These are phyloP conservation scores for Chaenogobius annularis DNA, from an alignment of 2,113 vertebrate species.

Conservation along the genomic window DNA sequence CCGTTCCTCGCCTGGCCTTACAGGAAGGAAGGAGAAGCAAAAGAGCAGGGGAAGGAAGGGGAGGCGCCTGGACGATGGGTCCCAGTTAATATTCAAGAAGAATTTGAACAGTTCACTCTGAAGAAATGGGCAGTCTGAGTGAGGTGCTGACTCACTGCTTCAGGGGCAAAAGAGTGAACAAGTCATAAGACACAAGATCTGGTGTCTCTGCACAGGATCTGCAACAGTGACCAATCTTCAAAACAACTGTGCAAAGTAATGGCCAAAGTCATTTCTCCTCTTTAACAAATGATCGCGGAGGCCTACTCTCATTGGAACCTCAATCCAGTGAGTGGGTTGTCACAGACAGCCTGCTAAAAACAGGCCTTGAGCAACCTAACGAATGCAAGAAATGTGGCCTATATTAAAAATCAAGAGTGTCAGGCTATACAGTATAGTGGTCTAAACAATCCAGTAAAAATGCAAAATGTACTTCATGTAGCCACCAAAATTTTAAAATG, in stretches of 20 bases:
- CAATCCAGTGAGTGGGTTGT: neutral
- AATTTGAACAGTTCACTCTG: constrained; percentile 28
- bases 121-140: constrained; percentile 19
- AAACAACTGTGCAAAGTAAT: neutral
- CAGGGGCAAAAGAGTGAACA: constrained; percentile 20
- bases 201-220: neutral
- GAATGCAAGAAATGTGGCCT: too few species aligned
- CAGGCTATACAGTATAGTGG: too few species aligned
- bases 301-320: neutral
- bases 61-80: neutral
- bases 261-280: neutral
- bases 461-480: too few species aligned
- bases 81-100: constrained; percentile 31
- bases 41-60: constrained; percentile 38
- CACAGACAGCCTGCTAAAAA: too few species aligned
- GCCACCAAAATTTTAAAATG: too few species aligned
- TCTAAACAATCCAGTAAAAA: too few species aligned
- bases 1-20: constrained; percentile 39
- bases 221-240: neutral
- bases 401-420: too few species aligned
- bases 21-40: constrained; percentile 54
- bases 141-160: constrained; percentile 24
- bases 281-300: neutral
- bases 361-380: too few species aligned
- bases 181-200: constrained; percentile 1